phyloP scores from a whole-genome alignment of 2,888 invertebrate species.

The Limenitis camilla region DNA sequence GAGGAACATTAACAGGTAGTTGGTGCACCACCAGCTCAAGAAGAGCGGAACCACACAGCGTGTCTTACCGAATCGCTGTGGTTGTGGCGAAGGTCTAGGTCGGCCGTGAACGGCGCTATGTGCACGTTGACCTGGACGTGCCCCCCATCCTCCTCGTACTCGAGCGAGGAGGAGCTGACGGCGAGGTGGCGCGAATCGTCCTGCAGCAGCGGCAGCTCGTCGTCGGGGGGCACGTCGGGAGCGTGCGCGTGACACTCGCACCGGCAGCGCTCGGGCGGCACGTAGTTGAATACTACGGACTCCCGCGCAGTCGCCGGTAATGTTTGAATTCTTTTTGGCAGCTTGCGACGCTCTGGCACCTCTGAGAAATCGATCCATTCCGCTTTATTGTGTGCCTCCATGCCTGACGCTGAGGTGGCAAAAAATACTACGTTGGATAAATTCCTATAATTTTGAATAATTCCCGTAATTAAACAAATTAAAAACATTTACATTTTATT shows the following conservation, averaged over 20 bases:
- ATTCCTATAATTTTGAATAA: no score
- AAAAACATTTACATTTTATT: no score
- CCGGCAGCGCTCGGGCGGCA: constrained; percentile 90
- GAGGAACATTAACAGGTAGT: no score
- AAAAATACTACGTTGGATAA: neutral
- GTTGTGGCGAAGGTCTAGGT: constrained; percentile 66
- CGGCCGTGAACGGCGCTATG: constrained; percentile 75
- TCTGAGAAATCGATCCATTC: constrained; percentile 93
- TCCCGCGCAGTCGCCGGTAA: constrained; percentile 72
- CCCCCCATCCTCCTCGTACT: constrained; percentile 69
- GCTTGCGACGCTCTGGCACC: constrained; percentile 86
- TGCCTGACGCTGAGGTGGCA: constrained; percentile 26
- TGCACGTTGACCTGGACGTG: constrained; percentile 43
- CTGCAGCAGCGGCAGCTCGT: constrained; percentile 45
- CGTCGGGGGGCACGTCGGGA: constrained; percentile 30
- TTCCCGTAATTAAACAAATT: no score
- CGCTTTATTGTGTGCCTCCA: constrained; percentile 41
- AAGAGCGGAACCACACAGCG: no score
- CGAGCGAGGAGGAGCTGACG: constrained; percentile 65
- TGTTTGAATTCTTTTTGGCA: constrained; percentile 87
- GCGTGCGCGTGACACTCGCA: constrained; percentile 87
- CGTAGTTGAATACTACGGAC: constrained; percentile 79
- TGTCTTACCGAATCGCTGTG: constrained; percentile 10
- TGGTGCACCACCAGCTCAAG: no score
- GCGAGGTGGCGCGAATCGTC: constrained; percentile 23